Conservation (phyloP, 2,113 vertebrate genomes). For the Alexandromys fortis region DNA sequence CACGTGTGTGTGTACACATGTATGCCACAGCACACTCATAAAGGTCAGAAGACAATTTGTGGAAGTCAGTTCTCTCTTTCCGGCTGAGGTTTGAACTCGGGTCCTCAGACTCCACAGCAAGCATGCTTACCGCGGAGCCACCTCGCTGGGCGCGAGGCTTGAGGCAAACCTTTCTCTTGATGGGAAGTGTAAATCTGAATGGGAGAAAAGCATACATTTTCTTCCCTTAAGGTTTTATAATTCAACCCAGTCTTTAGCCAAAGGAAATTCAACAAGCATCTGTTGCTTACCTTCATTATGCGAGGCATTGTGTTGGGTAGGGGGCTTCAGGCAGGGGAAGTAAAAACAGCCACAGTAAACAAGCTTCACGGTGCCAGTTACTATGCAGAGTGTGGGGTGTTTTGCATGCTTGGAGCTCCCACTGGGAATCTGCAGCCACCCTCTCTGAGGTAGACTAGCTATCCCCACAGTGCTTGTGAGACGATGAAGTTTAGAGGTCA, state of each 20-base stretch:
- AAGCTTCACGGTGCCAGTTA: neutral
- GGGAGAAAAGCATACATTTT: neutral
- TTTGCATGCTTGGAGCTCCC: neutral
- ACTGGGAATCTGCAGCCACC: neutral
- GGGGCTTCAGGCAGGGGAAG: constrained; percentile 1
- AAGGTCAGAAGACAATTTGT: neutral
- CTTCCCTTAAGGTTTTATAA: constrained; percentile 40
- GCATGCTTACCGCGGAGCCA: too few species aligned
- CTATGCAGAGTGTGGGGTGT: neutral
- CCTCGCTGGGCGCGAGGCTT: neutral
- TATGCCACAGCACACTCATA: neutral
- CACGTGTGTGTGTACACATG: too few species aligned
- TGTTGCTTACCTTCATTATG: constrained; percentile 73
- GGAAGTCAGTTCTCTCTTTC: neutral
- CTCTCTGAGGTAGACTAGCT: neutral
- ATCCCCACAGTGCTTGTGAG: accelerated
- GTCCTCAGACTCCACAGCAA: neutral
- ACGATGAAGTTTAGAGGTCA: accelerated
- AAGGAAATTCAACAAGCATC: constrained; percentile 77
- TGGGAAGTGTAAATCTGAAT: neutral
- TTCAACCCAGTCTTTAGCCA: constrained; percentile 73
- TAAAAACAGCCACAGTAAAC: constrained; percentile 39
- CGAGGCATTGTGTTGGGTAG: constrained; percentile 63
- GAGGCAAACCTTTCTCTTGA: neutral
- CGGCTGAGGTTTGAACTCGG: neutral